Conservation (phyloP, 2,888 invertebrate species). For the Polydrusus tereticollis region DNA sequence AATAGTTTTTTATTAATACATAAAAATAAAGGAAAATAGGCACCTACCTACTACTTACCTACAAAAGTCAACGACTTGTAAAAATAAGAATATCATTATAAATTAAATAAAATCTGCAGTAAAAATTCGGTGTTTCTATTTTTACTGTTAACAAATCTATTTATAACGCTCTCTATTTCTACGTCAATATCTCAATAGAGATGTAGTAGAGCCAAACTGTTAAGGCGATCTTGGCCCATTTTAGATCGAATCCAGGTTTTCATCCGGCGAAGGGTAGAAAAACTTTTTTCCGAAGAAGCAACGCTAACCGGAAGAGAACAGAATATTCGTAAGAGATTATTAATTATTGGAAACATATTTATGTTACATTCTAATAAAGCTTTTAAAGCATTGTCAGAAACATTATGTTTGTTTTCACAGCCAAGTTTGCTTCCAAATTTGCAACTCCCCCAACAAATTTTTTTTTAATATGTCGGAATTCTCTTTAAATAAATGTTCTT, state of each 20-base stretch:
- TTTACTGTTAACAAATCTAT: not conserved
- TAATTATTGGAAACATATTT: not conserved
- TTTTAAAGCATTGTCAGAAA: not conserved
- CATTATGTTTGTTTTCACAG: not conserved
- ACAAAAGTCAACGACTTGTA: too few species aligned
- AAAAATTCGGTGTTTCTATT: not conserved
- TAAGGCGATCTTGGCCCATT: not conserved
- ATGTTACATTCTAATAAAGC: not conserved
- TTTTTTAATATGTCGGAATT: conserved; percentile 3
- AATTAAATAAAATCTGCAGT: not conserved
- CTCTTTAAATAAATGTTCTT: not conserved
- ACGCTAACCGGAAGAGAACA: not conserved
- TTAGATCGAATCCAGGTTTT: conserved; percentile 4
- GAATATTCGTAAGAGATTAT: conserved; percentile 1
- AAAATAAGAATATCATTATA: too few species aligned
- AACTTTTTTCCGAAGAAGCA: conserved; percentile 19
- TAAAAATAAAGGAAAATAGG: too few species aligned
- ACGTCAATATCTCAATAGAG: not conserved
- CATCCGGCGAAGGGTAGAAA: not conserved
- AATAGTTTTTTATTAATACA: too few species aligned
- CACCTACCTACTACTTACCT: too few species aligned
- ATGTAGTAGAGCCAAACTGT: conserved; percentile 4
- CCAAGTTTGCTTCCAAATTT: conserved; percentile 5
- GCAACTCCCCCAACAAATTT: not conserved
- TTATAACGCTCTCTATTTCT: not conserved